Evolutionary conservation across 1,140 invertebrate species (phyloP), one percentile per base, ranked within the genome.

Genomic region (Aphaenogaster ashmeadi): DNA sequence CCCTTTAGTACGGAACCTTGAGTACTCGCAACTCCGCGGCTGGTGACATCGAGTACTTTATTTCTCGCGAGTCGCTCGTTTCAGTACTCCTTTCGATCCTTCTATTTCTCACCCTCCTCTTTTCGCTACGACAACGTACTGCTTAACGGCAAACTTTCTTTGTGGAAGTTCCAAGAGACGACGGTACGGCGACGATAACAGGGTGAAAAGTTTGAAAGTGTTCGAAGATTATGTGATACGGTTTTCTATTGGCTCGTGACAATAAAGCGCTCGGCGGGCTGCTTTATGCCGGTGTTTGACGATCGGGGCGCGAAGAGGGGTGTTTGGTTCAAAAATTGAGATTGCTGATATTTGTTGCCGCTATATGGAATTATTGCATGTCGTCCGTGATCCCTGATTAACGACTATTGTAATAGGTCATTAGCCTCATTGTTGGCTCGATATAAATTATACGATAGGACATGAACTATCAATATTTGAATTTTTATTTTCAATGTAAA

Each of bases 161-260:
- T 89, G 78, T 62, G 72, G 27, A 89, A 87, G 88, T 89, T 74
- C 18, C 62, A 41, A 74, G 52, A 47, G 58, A 64, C 47, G 74
- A 86, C 47, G 47, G 74, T 47, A 56, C 60, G 62, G 58, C 75
- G 62, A 69, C 77, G 88, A 86, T 90, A 90, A 90, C 89, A 86
- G 89, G 88, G 85, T 89, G 88, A 90, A 79, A 90, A 90, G 72
- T 90, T 90, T 86, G 36, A 64, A 77, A 83, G 62, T 77, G 75
- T 87, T 89, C 15, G 78, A 66, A 83, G 72, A 90, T 60, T 72
- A 88, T 64, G 85, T 67, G 89, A 90, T 90, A 90, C 89, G 56
- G 60, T 86, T 69, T 54, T 56, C 78, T 90, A 85, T 87, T 72
- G 89, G 88, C 38, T 52, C 9, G 77, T 56, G 72, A 66, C 71